Evolutionary conservation across 1,140 invertebrate species (phyloP).

Genomic region (Coptotermes formosanus): DNA sequence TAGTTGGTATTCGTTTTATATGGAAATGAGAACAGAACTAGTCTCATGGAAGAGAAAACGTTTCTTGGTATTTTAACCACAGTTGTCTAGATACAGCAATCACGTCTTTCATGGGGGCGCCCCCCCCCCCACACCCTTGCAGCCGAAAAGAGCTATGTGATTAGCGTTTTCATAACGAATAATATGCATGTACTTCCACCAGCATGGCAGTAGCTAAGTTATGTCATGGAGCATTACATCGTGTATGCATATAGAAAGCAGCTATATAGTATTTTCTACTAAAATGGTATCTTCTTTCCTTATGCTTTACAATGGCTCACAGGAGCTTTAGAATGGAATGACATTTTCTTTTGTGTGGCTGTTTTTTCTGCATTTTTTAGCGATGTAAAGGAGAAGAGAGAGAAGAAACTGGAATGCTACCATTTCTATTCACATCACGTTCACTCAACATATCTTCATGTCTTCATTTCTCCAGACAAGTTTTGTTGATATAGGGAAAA

Average conservation of each 20-base stretch:
- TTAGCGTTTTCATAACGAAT: slow-evolving; percentile 22
- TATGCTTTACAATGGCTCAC: slow-evolving; percentile 18
- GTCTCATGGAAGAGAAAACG: neutral
- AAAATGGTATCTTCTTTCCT: neutral
- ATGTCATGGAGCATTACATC: slow-evolving; percentile 6
- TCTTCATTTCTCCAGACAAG: neutral
- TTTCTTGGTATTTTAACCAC: neutral
- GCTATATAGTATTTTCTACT: neutral
- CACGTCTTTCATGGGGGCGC: neutral
- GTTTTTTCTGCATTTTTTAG: neutral
- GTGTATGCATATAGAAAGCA: neutral
- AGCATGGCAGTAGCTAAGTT: slow-evolving; percentile 5
- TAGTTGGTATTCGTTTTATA: neutral
- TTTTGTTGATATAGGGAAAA: neutral
- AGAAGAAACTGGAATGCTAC: neutral
- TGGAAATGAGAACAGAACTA: neutral
- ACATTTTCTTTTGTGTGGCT: neutral
- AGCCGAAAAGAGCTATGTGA: neutral
- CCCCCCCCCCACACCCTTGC: neutral
- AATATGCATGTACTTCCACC: neutral
- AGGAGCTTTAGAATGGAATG: neutral
- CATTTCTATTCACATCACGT: slow-evolving; percentile 6
- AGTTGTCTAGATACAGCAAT: neutral
- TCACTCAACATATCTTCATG: slow-evolving; percentile 1
- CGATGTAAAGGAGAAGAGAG: slow-evolving; percentile 3